These are phyloP conservation scores for Bradypodion ventrale DNA, from an alignment of 2,797 vertebrate species.

Conservation along the genomic window DNA sequence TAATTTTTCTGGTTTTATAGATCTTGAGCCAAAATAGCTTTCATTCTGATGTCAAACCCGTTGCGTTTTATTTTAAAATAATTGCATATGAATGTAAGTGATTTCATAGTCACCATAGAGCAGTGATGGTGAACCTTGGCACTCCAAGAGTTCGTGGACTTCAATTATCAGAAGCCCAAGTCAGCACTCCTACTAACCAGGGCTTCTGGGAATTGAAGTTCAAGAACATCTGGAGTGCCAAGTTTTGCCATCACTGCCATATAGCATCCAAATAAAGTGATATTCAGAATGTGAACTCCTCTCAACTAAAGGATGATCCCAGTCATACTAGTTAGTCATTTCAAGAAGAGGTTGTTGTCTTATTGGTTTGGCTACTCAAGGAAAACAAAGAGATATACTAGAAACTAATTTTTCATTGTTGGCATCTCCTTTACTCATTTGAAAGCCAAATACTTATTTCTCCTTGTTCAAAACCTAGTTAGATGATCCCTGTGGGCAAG, in stretches of 20 bases:
- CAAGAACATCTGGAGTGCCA: too few relatives aligned
- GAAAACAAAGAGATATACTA: not conserved
- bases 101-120: too few relatives aligned
- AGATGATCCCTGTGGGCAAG: not conserved
- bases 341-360: not conserved
- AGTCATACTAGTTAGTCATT: too few relatives aligned
- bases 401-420: conserved; percentile 1
- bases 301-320: not conserved
- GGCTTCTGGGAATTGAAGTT: too few relatives aligned
- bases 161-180: too few relatives aligned
- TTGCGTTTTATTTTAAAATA: not conserved
- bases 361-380: not conserved
- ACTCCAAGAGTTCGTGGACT: too few relatives aligned
- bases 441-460: conserved; percentile 27
- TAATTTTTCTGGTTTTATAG: not conserved
- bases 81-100: not conserved
- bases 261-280: too few relatives aligned
- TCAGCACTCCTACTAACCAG: too few relatives aligned
- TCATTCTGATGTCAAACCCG: not conserved
- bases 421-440: not conserved
- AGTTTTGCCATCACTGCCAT: too few relatives aligned
- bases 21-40: not conserved
- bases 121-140: too few relatives aligned
- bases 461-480: not conserved
- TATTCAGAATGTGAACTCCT: too few relatives aligned